Evolutionary conservation across 2,797 vertebrate genomes (phyloP), one percentile per base, ranked within the genome.

Genomic region (Acropternis orthonyx): DNA sequence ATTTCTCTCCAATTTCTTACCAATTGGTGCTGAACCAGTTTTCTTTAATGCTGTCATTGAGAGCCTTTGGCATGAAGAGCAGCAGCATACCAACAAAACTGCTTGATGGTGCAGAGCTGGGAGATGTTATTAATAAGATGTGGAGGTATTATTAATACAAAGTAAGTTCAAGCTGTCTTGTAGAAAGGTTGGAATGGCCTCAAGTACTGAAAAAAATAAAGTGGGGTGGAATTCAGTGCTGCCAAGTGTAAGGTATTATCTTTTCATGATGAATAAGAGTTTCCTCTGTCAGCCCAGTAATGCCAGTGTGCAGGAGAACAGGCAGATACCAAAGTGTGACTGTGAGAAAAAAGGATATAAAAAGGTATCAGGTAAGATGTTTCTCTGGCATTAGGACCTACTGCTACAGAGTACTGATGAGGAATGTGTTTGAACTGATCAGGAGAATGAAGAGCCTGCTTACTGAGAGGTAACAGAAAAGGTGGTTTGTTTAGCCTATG

Each of bases 1-100:
- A 69, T 94, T 95, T 95, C 69, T 75, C 32, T 92, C 76, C 43
- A 32, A 2, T 90, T 95, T 93, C 90, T 96, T 91, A 88, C 55
- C 51, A 73, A 1, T 7, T 92, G 80, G 48, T 95, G 67, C 63
- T 85, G 80, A 95, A 89, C 49, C 79, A 74, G 56, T 95, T 93
- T 93, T 88, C 67, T 83, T 90, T 78, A 79, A 78, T 84, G 34
- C 52, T 92, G 51, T 78, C 55, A 44, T 41, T 85, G 56, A 92
- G 67, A 95, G 59, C 32, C 24, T 56, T 93, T 95, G 67, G 28
- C 83, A 52, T 37, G 52, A 90, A 92, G 21, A 82, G 32, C 69
- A 85, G 16, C 66, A 54, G 28, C 1, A 2, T 81, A 58, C 43
- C 51, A 81, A 59, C 2, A 3, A 87, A 93, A 46, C 4, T 78